phyloP scores from a whole-genome alignment of 1,140 invertebrate species.

The Maconellicoccus hirsutus region DNA sequence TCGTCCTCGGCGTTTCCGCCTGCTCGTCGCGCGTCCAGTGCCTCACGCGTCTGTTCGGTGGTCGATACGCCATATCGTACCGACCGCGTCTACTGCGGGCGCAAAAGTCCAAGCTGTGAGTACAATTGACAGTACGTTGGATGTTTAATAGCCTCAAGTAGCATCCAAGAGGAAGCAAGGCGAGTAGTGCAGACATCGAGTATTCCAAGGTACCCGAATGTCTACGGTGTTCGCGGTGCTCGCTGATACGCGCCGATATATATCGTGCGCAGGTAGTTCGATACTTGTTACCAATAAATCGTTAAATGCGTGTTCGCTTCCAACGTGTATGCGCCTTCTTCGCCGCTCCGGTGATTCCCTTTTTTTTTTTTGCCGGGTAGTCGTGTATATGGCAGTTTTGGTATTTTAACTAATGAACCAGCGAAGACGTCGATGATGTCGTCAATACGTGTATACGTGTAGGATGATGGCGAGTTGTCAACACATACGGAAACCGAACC shows the following conservation, averaged over 20 bases:
- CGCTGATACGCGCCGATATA: neutral
- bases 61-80: neutral
- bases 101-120: neutral
- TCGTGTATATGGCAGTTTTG: neutral
- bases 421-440: neutral
- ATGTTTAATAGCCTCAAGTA: constrained; percentile 21
- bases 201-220: no score
- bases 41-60: neutral
- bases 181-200: no score
- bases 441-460: neutral
- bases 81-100: neutral
- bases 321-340: neutral
- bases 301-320: constrained; percentile 12
- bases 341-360: no score
- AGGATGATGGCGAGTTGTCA: no score
- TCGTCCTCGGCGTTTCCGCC: no score
- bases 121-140: constrained; percentile 18
- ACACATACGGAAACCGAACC: no score
- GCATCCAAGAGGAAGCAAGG: no score
- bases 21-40: neutral
- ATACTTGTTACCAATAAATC: constrained; percentile 22
- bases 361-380: neutral
- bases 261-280: constrained; percentile 19
- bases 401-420: constrained; percentile 1
- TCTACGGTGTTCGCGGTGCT: no score